Conservation (phyloP, 1,140 invertebrate genomes). For the Spodoptera litura region DNA sequence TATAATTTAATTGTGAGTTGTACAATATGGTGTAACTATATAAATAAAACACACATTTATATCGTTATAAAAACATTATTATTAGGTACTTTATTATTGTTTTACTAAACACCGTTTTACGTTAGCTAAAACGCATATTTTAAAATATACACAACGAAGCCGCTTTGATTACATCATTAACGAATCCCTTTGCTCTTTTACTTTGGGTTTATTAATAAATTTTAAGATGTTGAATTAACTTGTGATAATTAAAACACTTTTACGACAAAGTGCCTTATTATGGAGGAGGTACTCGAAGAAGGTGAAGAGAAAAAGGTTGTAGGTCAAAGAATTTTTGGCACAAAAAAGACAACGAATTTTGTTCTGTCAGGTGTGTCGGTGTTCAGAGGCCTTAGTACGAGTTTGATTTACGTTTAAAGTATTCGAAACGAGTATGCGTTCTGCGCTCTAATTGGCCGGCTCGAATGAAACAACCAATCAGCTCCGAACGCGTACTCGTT, state of each 20-base stretch:
- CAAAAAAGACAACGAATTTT: background rate
- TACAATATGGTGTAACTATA: too few relatives aligned
- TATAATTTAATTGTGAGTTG: too few relatives aligned
- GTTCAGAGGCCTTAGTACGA: too few relatives aligned
- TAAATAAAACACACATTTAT: too few relatives aligned
- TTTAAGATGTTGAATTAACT: conserved; percentile 13
- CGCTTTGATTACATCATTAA: background rate
- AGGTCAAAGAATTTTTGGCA: background rate
- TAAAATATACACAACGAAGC: background rate
- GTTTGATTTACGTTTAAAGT: too few relatives aligned
- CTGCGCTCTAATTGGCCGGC: too few relatives aligned
- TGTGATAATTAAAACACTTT: conserved; percentile 21
- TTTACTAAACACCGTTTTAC: background rate
- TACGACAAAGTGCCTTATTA: background rate
- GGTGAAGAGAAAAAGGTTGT: background rate
- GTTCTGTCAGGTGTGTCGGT: background rate
- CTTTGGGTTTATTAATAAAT: conserved; percentile 12
- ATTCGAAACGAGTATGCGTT: too few relatives aligned
- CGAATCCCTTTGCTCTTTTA: conserved; percentile 7
- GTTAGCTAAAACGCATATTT: background rate
- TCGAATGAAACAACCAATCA: too few relatives aligned
- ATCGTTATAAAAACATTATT: too few relatives aligned
- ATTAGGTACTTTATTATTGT: background rate
- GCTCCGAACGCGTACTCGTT: too few relatives aligned
- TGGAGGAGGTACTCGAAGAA: background rate